Evolutionary conservation across 2,888 invertebrate genomes (phyloP), one percentile per base, ranked within the genome.

Genomic region (Agrochola lychnidis): DNA sequence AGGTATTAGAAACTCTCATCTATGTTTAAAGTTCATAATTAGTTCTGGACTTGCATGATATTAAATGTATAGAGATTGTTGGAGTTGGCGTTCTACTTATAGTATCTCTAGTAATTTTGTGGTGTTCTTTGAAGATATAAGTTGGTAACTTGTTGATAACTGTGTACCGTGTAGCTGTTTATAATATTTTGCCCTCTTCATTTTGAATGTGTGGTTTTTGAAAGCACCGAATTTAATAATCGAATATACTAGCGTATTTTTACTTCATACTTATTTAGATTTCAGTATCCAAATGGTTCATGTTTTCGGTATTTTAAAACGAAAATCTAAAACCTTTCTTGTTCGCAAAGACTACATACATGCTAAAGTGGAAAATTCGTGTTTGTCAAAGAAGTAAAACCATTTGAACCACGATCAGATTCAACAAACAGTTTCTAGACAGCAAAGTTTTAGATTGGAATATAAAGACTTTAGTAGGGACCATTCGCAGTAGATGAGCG

Each of bases 21-120:
- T 70, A 57, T 79, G 83, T 83, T 80, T 66, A 73, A 82, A 84
- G 61, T 82, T 82, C 51, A 73, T 84, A 79, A 84, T 85, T 85
- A 85, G 85, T 85, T 85, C 63, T 73, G 53, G 67, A 68, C 79
- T 74, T 72, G 72, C 78, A 70, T 77, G 82, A 68, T 78, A 79
- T 78, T 78, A 82, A 67, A 71, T 69, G 75, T 82, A 66, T 30
- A 74, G 75, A 72, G 67, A 78, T 67, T 68, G 62, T 61, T 48
- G 62, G 19, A 74, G 74, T 67, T 73, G 51, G 61, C 36, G 59
- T 45, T 45, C 56, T 45, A 66, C 56, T 61, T 61, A 30, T 7
- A 48, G 40, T 48, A 19, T 53, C 25, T 42, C 42, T 59, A 36
- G 78, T 63, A 66, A 53, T 72, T 19, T 67, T 53, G 73, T 74